A percentile compares a stretch with the other conserved stretches of the same genome.
phyloP scores from a whole-genome alignment of 2,888 invertebrate species.

The Drepana falcataria region DNA sequence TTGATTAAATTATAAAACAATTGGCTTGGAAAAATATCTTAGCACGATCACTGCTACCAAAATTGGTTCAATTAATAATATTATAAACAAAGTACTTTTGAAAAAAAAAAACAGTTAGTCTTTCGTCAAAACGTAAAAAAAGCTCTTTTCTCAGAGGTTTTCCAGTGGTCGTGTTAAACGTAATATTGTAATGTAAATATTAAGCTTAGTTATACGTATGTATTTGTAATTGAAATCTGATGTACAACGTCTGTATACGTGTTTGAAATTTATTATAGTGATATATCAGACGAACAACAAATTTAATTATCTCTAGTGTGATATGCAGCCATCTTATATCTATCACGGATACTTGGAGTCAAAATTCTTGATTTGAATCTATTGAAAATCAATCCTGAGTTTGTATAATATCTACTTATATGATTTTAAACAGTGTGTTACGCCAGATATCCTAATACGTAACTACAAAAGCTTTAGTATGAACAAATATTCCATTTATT shows the following conservation, averaged over 20 bases:
- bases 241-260: slow-evolving; percentile 78
- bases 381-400: too few species aligned
- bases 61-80: neutral
- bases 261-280: slow-evolving; percentile 52
- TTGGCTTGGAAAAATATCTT: neutral
- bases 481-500: slow-evolving; percentile 74
- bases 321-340: slow-evolving; percentile 21
- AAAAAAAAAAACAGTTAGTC: too few species aligned
- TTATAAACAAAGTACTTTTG: too few species aligned
- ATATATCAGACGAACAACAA: slow-evolving; percentile 48
- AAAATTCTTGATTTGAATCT: too few species aligned
- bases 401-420: too few species aligned
- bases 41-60: neutral
- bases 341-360: slow-evolving; percentile 5
- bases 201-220: slow-evolving; percentile 46
- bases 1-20: too few species aligned
- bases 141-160: too few species aligned
- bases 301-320: slow-evolving; percentile 40
- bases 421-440: slow-evolving; percentile 27
- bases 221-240: slow-evolving; percentile 67
- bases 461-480: slow-evolving; percentile 74
- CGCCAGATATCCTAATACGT: slow-evolving; percentile 64
- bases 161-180: slow-evolving; percentile 7
- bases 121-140: too few species aligned
- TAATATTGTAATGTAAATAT: slow-evolving; percentile 49